A percentile compares a stretch with the other conserved stretches of the same genome.
These are phyloP conservation scores for Macaca nemestrina DNA, from an alignment of 2,113 vertebrate species.

Conservation along the genomic window DNA sequence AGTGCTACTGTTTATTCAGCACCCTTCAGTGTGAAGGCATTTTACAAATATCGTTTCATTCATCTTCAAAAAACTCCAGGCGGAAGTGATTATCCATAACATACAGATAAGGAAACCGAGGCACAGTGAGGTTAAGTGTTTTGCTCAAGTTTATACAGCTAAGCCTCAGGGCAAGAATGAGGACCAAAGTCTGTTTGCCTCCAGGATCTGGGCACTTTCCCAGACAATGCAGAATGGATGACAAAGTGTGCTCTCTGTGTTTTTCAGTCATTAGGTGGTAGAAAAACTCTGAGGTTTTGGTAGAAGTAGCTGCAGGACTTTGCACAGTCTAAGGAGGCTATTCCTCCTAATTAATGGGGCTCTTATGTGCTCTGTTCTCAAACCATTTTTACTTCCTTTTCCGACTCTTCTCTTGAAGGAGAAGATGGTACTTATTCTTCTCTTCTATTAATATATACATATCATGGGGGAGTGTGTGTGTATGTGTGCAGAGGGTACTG, in stretches of 20 bases:
- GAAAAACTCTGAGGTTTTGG: neutral
- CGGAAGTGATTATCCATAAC: neutral
- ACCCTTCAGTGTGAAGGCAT: neutral
- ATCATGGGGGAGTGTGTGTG: neutral
- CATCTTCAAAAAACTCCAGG: neutral
- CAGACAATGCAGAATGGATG: neutral
- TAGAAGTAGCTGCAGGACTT: neutral
- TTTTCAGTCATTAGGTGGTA: neutral
- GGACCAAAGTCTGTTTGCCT: neutral
- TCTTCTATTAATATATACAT: neutral
- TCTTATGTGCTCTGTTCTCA: neutral
- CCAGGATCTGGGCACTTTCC: neutral
- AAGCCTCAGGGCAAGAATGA: neutral
- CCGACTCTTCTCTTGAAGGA: neutral
- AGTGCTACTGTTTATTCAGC: neutral
- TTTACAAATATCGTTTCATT: neutral
- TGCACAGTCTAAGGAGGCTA: neutral
- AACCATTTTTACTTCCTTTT: neutral
- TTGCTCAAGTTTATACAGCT: neutral
- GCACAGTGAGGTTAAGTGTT: neutral
- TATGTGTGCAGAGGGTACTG: too few species aligned
- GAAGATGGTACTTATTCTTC: neutral
- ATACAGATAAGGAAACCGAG: neutral
- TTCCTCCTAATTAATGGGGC: neutral
- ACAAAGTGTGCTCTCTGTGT: neutral